Percentiles rank a stretch among this genome's conserved stretches.
These are phyloP conservation scores for Burhinus oedicnemus DNA, from an alignment of 2,113 vertebrate genomes.

Conservation along the genomic window DNA sequence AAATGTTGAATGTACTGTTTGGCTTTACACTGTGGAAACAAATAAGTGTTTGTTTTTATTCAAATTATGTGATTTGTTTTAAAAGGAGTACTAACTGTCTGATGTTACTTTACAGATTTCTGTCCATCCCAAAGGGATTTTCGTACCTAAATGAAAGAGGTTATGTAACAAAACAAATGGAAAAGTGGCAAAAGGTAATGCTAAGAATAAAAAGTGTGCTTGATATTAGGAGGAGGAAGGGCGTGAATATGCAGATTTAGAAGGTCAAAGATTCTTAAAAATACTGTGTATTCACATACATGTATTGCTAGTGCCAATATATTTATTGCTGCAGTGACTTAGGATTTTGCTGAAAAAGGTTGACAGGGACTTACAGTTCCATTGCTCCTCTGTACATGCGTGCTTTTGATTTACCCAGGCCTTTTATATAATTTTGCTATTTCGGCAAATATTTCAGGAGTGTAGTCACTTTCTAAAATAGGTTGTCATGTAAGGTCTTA, in stretches of 20 bases:
- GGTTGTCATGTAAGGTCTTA: neutral
- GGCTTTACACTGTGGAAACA: neutral
- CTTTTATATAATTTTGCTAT: neutral
- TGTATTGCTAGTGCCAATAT: neutral
- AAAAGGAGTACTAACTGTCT: neutral
- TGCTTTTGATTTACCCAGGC: neutral
- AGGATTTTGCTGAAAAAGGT: neutral
- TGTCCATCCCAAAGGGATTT: slow-evolving; percentile 99
- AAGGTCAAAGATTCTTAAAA: neutral
- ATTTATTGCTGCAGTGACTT: neutral
- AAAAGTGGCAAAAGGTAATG: slow-evolving; percentile 97
- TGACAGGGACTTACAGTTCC: neutral
- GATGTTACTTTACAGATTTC: slow-evolving; percentile 83
- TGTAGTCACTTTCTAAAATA: neutral
- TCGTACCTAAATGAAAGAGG: slow-evolving; percentile 97
- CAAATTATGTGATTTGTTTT: neutral
- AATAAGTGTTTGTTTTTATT: neutral
- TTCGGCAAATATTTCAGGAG: neutral
- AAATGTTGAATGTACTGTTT: slow-evolving; percentile 27
- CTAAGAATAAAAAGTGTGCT: neutral
- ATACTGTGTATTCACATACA: rapidly evolving
- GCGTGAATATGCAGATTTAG: neutral
- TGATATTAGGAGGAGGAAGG: neutral
- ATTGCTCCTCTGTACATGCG: rapidly evolving
- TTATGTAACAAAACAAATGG: slow-evolving; percentile 95